Conservation (phyloP, 2,113 vertebrate genomes). For the Salminus brasiliensis region DNA sequence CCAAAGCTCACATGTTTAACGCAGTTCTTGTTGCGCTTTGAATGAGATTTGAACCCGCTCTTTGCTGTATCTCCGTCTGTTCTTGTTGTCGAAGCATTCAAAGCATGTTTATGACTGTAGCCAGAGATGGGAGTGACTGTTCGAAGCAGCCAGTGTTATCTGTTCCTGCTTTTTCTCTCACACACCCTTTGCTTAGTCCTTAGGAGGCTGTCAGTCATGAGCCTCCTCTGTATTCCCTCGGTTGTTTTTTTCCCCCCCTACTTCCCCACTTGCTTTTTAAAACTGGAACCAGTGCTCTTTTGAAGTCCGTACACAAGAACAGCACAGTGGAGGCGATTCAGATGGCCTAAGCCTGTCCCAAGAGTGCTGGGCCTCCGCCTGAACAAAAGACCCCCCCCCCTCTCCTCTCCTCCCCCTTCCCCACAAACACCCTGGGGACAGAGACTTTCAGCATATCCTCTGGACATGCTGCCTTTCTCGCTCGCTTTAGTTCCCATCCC, state of each 20-base stretch:
- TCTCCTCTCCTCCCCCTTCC: too few species aligned
- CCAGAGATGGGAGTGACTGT: neutral
- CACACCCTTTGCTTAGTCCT: neutral
- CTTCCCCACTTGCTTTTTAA: neutral
- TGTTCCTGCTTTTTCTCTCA: conserved; percentile 1
- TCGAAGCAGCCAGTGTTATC: neutral
- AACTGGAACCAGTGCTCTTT: neutral
- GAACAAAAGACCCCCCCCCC: neutral
- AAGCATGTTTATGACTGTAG: conserved; percentile 14
- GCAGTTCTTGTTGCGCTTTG: too few species aligned
- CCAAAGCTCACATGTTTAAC: neutral
- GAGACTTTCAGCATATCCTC: neutral
- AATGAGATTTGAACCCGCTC: conserved; percentile 16
- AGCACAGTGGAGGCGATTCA: neutral
- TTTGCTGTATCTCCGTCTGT: neutral
- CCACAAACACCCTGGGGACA: neutral
- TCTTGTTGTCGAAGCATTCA: neutral
- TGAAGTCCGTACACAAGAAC: neutral
- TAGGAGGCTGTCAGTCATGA: conserved; percentile 2
- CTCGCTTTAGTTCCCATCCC: neutral
- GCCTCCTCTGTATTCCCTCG: neutral
- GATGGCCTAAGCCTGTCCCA: neutral
- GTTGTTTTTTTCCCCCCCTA: too few species aligned
- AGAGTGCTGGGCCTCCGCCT: neutral
- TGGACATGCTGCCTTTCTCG: neutral